These are phyloP conservation scores for Drosophila fungiperda DNA, from an alignment of 2,888 invertebrate genomes.

Conservation along the genomic window DNA sequence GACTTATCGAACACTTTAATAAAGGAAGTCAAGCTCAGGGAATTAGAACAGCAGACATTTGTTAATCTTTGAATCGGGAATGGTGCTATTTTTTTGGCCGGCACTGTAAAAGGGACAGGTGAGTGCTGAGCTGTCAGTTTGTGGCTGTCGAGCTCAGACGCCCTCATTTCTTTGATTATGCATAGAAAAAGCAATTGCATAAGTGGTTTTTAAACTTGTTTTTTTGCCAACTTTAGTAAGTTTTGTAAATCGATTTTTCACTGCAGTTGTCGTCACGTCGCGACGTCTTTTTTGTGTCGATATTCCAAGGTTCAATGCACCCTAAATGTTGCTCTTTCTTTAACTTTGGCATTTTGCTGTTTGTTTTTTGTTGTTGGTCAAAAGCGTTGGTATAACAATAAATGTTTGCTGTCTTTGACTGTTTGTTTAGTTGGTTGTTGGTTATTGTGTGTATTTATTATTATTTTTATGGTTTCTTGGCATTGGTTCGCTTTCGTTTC, in stretches of 20 bases:
- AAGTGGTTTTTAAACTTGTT: conserved; percentile 30
- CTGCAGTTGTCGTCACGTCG: conserved; percentile 56
- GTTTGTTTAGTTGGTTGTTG: conserved; percentile 2
- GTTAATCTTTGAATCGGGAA: background rate
- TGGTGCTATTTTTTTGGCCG: background rate
- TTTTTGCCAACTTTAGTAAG: conserved; percentile 27
- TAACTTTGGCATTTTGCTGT: conserved; percentile 1
- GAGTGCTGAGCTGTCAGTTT: conserved; percentile 29
- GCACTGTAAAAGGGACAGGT: conserved; percentile 4
- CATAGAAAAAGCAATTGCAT: conserved; percentile 50
- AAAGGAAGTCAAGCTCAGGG: background rate
- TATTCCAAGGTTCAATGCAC: conserved; percentile 46
- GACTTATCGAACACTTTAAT: background rate
- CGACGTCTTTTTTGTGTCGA: conserved; percentile 28
- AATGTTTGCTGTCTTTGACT: conserved; percentile 21
- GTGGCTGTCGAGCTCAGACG: conserved; percentile 44
- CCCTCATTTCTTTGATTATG: conserved; percentile 53
- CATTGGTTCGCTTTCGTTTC: conserved; percentile 47
- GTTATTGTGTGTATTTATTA: conserved; percentile 18
- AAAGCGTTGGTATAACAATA: conserved; percentile 31
- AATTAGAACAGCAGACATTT: background rate
- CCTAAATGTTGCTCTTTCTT: conserved; percentile 15
- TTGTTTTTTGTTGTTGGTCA: conserved; percentile 44
- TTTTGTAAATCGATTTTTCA: conserved; percentile 55
- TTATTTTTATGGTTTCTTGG: conserved; percentile 9